Evolutionary conservation across 1,140 invertebrate genomes (phyloP), one percentile per base, ranked within the genome.

Genomic region (Adelges cooleyi): DNA sequence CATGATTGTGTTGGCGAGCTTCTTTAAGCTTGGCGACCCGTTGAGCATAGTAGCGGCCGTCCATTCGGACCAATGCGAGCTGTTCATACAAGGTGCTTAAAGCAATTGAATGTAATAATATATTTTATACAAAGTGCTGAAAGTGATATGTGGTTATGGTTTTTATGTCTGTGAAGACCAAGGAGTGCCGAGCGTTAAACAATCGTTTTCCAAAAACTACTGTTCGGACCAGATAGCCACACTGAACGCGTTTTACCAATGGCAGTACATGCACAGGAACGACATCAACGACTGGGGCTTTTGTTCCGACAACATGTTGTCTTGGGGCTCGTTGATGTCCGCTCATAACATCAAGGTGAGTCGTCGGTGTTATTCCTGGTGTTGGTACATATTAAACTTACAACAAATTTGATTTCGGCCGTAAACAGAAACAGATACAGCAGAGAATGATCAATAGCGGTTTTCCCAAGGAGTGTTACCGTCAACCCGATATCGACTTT

Each of bases 201-300:
- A 86, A 38, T 82, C 82, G 17, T 84, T 98, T 67, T 86, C 88
- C 11, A 94, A 93, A 0, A 83, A 83, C 62, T 78, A 92, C 48
- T 89, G 82, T 71, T 96, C 92, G 20, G 96, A 98, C 77, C 95
- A 98, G 74, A 84, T 98, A 13, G 92, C 93, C 6, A 86, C 95
- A 81, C 78, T 98, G 10, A 91, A 92, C 70, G 94, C 91, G n/a
- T 95, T 93, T 72, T 83, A 90, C 74, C 74, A 86, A 69, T 98
- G 92, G 90, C 86, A 92, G 70, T 82, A 86, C 42, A 86, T 86
- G 15, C 77, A 78, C 6, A 17, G 17, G 8, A 81, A 82, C 23
- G 91, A 92, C 0, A 88, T 94, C 71, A 80, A 86, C 17, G 82
- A 83, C 4, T 76, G 82, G 23, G 11, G 11, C 11, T 98, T 95